These are phyloP conservation scores for Aleiodes leptofemur DNA, from an alignment of 2,888 invertebrate genomes.

Conservation along the genomic window DNA sequence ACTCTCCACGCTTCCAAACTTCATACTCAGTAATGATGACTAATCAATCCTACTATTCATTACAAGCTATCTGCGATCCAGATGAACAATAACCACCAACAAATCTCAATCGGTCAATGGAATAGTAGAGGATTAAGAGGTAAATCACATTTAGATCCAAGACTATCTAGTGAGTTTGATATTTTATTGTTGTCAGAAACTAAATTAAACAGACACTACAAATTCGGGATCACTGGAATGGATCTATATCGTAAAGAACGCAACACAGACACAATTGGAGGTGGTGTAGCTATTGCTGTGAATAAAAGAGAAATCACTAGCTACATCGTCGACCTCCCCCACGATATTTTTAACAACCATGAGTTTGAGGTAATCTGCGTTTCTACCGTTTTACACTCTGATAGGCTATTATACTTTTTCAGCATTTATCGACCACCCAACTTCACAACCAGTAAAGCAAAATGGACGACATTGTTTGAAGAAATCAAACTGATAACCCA, in stretches of 20 bases:
- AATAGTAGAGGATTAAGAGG: neutral
- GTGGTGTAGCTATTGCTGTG: slow-evolving; percentile 1
- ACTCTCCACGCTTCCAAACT: too few species aligned
- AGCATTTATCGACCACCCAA: slow-evolving; percentile 18
- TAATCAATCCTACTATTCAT: too few species aligned
- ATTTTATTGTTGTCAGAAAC: slow-evolving; percentile 5
- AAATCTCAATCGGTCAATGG: neutral
- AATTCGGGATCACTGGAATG: neutral
- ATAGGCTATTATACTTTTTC: slow-evolving; percentile 24
- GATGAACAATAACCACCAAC: too few species aligned
- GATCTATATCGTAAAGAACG: neutral
- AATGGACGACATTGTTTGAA: slow-evolving; percentile 27
- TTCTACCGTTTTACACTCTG: neutral
- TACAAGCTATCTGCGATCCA: too few species aligned
- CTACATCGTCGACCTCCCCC: neutral
- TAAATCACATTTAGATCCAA: neutral
- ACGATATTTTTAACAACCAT: slow-evolving; percentile 15
- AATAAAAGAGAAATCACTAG: neutral
- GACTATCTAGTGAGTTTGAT: neutral
- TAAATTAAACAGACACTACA: neutral
- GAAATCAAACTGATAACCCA: slow-evolving; percentile 23
- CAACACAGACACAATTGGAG: neutral
- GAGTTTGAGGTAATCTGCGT: slow-evolving; percentile 7
- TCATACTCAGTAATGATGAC: too few species aligned
- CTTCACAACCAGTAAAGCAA: neutral